These are phyloP conservation scores for Rhagium mordax DNA, from an alignment of 2,888 invertebrate species.

Conservation along the genomic window DNA sequence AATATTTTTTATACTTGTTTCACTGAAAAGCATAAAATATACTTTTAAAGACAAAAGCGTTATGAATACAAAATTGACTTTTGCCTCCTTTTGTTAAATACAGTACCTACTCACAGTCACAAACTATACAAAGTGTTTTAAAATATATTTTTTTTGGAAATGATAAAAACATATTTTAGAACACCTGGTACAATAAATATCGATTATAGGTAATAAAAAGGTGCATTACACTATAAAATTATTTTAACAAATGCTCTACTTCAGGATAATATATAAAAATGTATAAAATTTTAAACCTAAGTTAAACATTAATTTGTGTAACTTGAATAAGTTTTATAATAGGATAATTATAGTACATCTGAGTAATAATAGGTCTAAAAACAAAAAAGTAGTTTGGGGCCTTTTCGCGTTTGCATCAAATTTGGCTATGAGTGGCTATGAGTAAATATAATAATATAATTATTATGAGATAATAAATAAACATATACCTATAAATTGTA, in stretches of 20 bases:
- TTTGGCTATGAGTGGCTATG: slow-evolving; percentile 25
- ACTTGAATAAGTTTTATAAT: slow-evolving; percentile 12
- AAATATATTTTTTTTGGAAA: background rate
- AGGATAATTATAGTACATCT: background rate
- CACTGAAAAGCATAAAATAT: slow-evolving; percentile 11
- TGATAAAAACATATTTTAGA: slow-evolving; percentile 20
- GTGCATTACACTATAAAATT: slow-evolving; percentile 31
- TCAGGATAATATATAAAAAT: slow-evolving; percentile 32
- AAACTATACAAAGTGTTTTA: slow-evolving; percentile 13
- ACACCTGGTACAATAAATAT: slow-evolving; percentile 20
- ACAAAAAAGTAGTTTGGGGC: background rate
- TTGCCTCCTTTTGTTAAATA: slow-evolving; percentile 18
- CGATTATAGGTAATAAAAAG: slow-evolving; percentile 1
- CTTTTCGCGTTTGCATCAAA: slow-evolving; percentile 1
- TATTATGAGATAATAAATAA: slow-evolving; percentile 24
- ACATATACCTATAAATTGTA: slow-evolving; percentile 16
- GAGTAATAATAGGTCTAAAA: slow-evolving; percentile 6
- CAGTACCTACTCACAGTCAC: slow-evolving; percentile 38
- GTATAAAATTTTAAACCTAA: slow-evolving; percentile 33
- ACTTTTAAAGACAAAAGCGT: slow-evolving; percentile 22
- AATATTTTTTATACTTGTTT: slow-evolving; percentile 4
- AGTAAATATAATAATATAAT: slow-evolving; percentile 28
- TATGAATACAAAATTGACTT: slow-evolving; percentile 24
- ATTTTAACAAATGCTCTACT: slow-evolving; percentile 27
- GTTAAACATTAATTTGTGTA: slow-evolving; percentile 18